Base-by-base conservation (phyloP, 2,797 vertebrate genomes). In the Tamandua tetradactyla region DNA sequence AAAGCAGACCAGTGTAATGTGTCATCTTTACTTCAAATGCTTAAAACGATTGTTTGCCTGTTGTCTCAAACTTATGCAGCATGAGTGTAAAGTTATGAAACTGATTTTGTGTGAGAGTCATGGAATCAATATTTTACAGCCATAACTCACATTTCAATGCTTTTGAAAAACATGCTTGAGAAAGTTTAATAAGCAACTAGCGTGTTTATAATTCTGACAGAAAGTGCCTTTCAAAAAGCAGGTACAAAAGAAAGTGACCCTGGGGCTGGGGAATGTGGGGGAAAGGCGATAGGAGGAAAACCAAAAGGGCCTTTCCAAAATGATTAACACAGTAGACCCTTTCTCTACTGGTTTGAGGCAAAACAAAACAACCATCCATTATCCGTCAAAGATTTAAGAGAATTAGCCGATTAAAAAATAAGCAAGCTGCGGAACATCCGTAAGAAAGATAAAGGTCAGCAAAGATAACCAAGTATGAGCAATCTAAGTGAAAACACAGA, bases 351-450 rank as follows among this genome's bases (percentile, higher is more conserved):
- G 49, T 80, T 5, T 89, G 52, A 82, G 32, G 32, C 20, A 62
- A 87, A 96, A 89, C 92, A 47, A 93, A 68, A 83, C 69, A 79
- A 78, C 40, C 35, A 89, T 35, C 52, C 42, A 94, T 47, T 61
- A 88, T 71, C 7, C 75, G 42, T 74, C 86, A 93, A 91, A 76
- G 81, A 91, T 81, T 49, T 69, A 87, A 85, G n/a, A 88, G 47
- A 93, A 92, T 80, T 68, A 55, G 59, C 49, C 89, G 57, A 84
- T 75, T 14, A 66, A 92, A 91, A 85, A 69, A 76, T 40, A 72
- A 42, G 7, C 22, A 83, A 76, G 27, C 47, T 71, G 82, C 52
- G 94, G 32, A 64, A 57, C 62, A 62, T 69, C 47, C 18, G 55
- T n/a, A 68, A 76, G 52, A 74, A 87, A 93, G 85, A 69, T 32